Base-by-base conservation (phyloP, 92 coral and sea anemone genomes). In the Hydrozoanthus gracilis region DNA sequence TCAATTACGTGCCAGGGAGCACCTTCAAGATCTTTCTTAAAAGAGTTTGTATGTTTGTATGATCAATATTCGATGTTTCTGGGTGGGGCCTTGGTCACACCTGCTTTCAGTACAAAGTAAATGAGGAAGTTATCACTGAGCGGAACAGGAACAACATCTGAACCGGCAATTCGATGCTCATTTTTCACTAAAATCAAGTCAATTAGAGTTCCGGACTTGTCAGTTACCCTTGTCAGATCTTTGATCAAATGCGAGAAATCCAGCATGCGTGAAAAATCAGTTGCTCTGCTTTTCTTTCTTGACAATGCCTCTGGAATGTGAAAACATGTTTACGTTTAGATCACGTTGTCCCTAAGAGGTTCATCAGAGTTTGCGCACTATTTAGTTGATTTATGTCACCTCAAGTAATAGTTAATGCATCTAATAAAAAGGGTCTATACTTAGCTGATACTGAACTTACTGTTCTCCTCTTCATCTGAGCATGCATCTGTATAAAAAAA, bases 101-200 rank as follows among this genome's bases (percentile, higher is more conserved):
- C 95, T 27, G 87, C 84, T 84, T 92, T 92, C 51, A 89, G 44
- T 44, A 89, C 86, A 77, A 88, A 92, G 76, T 78, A 92, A 62
- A 92, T 75, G 64, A 92, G 86, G 50, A 65, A 80, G 71, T 92
- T 91, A 87, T 89, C 91, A 87, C 92, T 92, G 39, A 92, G 87
- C 62, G 88, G 15, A 79, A 92, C 85, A 55, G 91, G 83, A 84
- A 88, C 85, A 77, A 91, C 87, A 67, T 89, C 91, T 76, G 82
- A 88, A 13, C 88, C 89, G 16, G 69, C 62, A 49, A 90, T 56
- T 61, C 90, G 88, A 80, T 90, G 92, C 44, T 90, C 84, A 80
- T 90, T 86, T 79, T 90, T 90, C 49, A 86, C 90, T 84, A 90
- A 78, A 58, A 90, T 78, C 82, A 90, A 52, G 44, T 90, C 89